Percentiles rank a stretch among this genome's conserved stretches.
Conservation (phyloP, 2,113 vertebrate species). For the Vireo altiloquus region DNA sequence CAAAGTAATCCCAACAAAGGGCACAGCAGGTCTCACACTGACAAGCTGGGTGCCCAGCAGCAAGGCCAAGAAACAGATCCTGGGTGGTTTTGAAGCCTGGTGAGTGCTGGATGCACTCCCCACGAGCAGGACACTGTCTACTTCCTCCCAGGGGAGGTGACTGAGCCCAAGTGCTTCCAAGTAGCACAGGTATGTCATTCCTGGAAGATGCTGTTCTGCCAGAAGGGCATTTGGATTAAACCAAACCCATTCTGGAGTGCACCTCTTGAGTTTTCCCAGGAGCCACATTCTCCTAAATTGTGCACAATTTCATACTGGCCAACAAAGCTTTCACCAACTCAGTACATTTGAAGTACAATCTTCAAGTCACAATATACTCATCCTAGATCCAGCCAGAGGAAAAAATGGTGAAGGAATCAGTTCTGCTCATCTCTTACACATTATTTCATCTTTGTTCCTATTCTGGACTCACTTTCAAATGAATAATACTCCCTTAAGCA, state of each 20-base stretch:
- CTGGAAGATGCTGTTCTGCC: not conserved
- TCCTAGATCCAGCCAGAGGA: not conserved
- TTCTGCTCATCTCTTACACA: not conserved
- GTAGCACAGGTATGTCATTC: rapidly evolving
- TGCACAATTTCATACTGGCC: not conserved
- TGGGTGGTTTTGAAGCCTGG: not conserved
- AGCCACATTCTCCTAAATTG: not conserved
- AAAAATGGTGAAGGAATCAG: not conserved
- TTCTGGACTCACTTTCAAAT: not conserved
- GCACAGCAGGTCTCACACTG: not conserved
- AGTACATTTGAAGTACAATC: not conserved
- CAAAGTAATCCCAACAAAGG: not conserved
- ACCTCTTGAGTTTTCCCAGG: not conserved
- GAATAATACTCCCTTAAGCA: not conserved
- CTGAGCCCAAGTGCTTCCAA: not conserved
- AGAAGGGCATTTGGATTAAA: not conserved
- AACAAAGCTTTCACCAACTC: not conserved
- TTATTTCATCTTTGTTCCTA: not conserved
- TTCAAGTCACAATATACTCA: not conserved
- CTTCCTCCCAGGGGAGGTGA: not conserved
- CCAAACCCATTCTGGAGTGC: not conserved
- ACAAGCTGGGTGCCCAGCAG: not conserved
- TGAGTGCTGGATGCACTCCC: not conserved
- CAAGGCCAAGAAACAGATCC: not conserved
- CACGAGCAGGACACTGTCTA: not conserved